These are phyloP conservation scores for Apteryx owenii DNA, from an alignment of 2,113 vertebrate species.

Conservation along the genomic window DNA sequence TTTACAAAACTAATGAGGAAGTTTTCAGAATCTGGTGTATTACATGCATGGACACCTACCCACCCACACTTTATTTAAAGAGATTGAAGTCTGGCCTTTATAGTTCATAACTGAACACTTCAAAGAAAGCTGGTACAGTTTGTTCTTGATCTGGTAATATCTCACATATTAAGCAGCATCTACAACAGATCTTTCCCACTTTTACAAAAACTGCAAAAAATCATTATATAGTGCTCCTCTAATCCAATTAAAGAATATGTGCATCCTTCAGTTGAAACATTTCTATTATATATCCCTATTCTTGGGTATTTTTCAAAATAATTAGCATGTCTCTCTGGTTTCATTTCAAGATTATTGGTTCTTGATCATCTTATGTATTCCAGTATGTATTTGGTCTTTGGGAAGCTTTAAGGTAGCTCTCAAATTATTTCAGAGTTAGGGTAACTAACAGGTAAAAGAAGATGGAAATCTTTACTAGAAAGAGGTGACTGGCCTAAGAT, in stretches of 20 bases:
- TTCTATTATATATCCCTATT: not conserved
- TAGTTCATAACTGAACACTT: not conserved
- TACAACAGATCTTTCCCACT: not conserved
- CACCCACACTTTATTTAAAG: not conserved
- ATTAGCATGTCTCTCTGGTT: not conserved
- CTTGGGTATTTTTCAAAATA: not conserved
- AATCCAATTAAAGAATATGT: not conserved
- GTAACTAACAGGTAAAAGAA: not conserved
- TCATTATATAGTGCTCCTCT: not conserved
- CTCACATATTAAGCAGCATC: not conserved
- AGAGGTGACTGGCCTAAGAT: not conserved
- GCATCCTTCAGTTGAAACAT: not conserved
- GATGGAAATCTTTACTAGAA: not conserved
- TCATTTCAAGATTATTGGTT: not conserved
- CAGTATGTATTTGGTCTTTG: not conserved
- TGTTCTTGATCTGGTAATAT: not conserved
- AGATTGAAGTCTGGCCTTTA: not conserved
- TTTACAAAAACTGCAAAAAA: not conserved
- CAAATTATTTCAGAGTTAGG: not conserved
- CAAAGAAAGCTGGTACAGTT: not conserved
- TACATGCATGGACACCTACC: not conserved
- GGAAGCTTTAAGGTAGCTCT: not conserved
- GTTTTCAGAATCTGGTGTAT: not conserved
- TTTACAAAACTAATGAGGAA: not conserved
- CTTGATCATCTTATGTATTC: not conserved